These are phyloP conservation scores for Aphrophora alni DNA, from an alignment of 2,888 invertebrate genomes.

Conservation along the genomic window DNA sequence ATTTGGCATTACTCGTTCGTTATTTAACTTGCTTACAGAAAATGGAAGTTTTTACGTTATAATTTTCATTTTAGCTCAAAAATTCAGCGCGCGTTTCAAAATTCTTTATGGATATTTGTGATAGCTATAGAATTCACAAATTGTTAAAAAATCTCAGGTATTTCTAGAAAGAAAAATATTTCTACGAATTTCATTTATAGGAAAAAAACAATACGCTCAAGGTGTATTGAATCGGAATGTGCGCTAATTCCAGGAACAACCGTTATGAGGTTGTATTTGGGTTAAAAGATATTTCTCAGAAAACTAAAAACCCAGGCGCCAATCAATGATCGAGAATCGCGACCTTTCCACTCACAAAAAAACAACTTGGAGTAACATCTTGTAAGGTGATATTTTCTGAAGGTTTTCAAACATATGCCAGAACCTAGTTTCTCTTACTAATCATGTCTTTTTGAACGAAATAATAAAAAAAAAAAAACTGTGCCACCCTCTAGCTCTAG, in stretches of 20 bases:
- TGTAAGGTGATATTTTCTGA: slow-evolving; percentile 39
- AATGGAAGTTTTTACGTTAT: no score
- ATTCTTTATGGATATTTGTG: no score
- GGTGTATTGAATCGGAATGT: neutral
- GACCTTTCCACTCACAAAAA: neutral
- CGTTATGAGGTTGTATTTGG: neutral
- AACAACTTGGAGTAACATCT: slow-evolving; percentile 30
- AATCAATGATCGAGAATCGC: neutral
- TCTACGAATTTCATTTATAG: no score
- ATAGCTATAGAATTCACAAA: no score
- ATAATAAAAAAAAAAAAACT: neutral
- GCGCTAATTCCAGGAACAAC: neutral
- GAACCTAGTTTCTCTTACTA: slow-evolving; percentile 25
- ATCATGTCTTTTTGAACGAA: slow-evolving; percentile 29
- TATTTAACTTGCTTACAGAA: no score
- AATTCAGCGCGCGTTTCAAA: no score
- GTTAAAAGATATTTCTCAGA: neutral
- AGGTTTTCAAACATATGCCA: slow-evolving; percentile 40
- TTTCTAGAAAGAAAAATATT: no score
- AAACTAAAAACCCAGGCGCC: neutral
- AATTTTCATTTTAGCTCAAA: no score
- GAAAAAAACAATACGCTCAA: neutral
- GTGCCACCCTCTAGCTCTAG: slow-evolving; percentile 23
- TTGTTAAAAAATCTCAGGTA: no score
- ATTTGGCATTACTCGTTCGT: no score